A percentile compares a stretch with the other conserved stretches of the same genome.
phyloP scores from a whole-genome alignment of 2,888 invertebrate species.

The Taphrorychus bicolor region DNA sequence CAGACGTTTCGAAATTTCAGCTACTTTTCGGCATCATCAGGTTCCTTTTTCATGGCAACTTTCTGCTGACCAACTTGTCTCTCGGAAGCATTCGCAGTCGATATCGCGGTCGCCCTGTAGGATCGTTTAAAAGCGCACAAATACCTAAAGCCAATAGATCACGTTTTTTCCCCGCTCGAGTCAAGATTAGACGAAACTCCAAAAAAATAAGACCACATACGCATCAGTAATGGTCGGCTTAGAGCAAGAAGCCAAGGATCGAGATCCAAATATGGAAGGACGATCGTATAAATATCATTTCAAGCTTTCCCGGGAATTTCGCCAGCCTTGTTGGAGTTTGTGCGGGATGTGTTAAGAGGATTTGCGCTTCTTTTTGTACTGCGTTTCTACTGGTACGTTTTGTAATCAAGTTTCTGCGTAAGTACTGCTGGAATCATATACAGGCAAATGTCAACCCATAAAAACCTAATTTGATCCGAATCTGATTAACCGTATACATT shows the following conservation, averaged over 20 bases:
- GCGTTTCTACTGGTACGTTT: background rate
- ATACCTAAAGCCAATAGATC: slow-evolving; percentile 28
- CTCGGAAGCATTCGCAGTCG: no score
- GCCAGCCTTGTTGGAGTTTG: slow-evolving; percentile 20
- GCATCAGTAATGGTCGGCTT: slow-evolving; percentile 19
- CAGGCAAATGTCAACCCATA: background rate
- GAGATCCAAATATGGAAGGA: slow-evolving; percentile 31
- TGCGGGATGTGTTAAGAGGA: slow-evolving; percentile 18
- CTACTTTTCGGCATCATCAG: no score
- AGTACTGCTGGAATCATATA: no score
- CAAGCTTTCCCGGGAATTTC: slow-evolving; percentile 32
- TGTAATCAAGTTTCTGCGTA: no score
- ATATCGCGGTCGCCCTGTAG: slow-evolving; percentile 29
- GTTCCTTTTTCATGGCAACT: no score
- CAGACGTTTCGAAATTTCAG: no score
- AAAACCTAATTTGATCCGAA: background rate
- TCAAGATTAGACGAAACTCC: slow-evolving; percentile 28
- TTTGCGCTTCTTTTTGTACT: slow-evolving; percentile 15
- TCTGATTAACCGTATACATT: background rate
- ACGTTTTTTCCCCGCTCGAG: slow-evolving; percentile 21
- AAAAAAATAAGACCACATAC: slow-evolving; percentile 38
- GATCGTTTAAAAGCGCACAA: slow-evolving; percentile 17
- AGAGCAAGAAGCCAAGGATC: slow-evolving; percentile 21
- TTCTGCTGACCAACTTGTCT: no score
- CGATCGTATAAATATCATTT: slow-evolving; percentile 34